Base-by-base conservation (phyloP, 2,113 vertebrate species). In the Melanerpes formicivorus region DNA sequence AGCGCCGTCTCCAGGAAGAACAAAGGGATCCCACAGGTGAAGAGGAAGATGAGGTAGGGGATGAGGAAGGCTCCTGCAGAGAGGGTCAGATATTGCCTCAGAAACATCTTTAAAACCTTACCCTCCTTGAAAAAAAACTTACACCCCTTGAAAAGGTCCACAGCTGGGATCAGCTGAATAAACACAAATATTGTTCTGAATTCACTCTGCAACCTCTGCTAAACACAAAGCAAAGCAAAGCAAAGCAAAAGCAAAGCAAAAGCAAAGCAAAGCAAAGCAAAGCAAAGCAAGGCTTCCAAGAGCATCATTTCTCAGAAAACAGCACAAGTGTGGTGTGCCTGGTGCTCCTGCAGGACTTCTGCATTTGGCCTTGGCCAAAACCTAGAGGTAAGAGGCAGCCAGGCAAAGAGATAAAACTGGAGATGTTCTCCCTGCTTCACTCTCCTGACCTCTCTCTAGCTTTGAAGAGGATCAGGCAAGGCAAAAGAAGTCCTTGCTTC, bases 1-100 rank as follows among this genome's bases (percentile, higher is more conserved):
- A 99, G 42, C 0, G 98, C 98, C 0, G 98, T 99, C 97, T 99
- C 99, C 97, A 99, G 78, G 87, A 99, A 97, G 95, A 99, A 99
- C 34, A 99, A 9, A 0, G 99, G 99, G 77, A 99, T 98, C 67
- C 99, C 99, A 1, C 98, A 99, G 70, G 97, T 98, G 87, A 99
- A 97, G 90, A 99, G 98, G 97, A 98, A 98, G 88, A 99, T 97
- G 87, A 98, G 98, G 93, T 99, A 99, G 2, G 99, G 99, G 85
- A 99, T 98, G 92, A 99, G 97, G 97, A 99, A 99, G 50, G 98
- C 98, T 72, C 98, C 99, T 99, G 96, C 2, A 67, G 78, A 87
- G 46, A 77, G 21, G 32, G 9, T 6, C 19, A 56, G 17, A 77
- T n/a, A 12, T 17, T 95, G 30, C 56, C 52, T 85, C 52, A 95